Base-by-base conservation (phyloP, 2,797 vertebrate genomes). In the Gymnocypris eckloni region DNA sequence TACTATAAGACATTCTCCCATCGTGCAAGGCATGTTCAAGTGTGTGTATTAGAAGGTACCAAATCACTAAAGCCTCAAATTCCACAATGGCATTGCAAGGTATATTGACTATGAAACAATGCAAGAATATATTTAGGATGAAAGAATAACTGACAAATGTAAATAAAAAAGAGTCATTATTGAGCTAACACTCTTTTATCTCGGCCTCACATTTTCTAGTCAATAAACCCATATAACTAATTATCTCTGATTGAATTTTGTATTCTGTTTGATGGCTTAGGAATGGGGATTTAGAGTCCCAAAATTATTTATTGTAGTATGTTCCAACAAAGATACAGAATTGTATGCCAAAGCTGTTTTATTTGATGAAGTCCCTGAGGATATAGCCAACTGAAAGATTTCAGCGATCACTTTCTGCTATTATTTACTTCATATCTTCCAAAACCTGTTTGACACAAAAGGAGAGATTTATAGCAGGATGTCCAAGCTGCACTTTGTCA, bases 221-320 rank as follows among this genome's bases (percentile, higher is more conserved):
- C 33, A 33, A 48, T 39, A 78, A 33, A 70, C 28, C 18, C 22
- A 69, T n/a, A 45, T 50, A 37, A 66, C 43, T 69, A 41, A 70
- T 59, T 52, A 39, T 78, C 22, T 81, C 52, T 13, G 64, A 72
- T 43, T 22, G 8, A 39, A 70, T 61, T 59, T 77, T 69, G 61
- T 20, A 69, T 79, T 86, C 50, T 64, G 39, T 77, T 84, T 54
- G 41, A 80, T 81, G 67, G 18, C 7, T 71, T 22, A 71, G 15
- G 22, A 52, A 84, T 73, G 4, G 15, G 22, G 4, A 64, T 70
- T 48, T 28, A 41, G 39, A 77, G 64, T 70, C 56, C 45, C 20
- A 67, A 33, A 66, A 39, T 28, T 0, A 80, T 79, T 41, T 39
- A 52, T 54, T 59, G 64, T 28, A 37, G 6, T 37, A 67, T 67